Evolutionary conservation across 1,140 invertebrate species (phyloP), one percentile per base, ranked within the genome.

Genomic region (Hesperophylax magnus): DNA sequence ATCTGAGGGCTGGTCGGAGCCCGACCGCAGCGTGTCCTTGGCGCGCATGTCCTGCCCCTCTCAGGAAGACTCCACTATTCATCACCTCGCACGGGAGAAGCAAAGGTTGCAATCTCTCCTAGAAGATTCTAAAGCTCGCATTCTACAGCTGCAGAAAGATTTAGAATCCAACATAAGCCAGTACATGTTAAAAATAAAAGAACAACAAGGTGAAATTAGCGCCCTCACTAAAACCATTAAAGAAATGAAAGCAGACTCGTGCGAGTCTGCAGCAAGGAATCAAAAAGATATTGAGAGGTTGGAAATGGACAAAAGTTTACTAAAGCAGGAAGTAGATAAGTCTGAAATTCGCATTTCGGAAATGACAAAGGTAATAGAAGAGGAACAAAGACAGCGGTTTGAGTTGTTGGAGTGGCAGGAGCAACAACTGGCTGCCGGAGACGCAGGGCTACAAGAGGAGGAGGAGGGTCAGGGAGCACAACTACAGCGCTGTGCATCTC

Each of bases 1-100:
- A 86, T 95, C 94, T 0, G 96, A 97, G 85, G 93, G 94, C 20
- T 97, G 95, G 93, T 96, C 95, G 0, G 95, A 96, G 86, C 95
- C 95, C 0, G 96, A 97, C 85, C 91, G 95, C 78, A 93, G 92
- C 77, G 95, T 96, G 0, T 96, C 95, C 0, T 86, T 94, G 77
- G 94, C 94, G 0, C 91, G 95, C 79, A 96, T 96, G 58, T 95
- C 95, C 1, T 54, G 79, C 17, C 72, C 72, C 47, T 17, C 18
- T 17, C 20, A 52, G 2, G 20, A 31, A 17, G 69, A 72, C 5
- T n/a, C 63, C 18, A 11, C 63, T 18, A 56, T 54, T 18, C 6
- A 77, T 31, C 18, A 22, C 34, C 39, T 83, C 22, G 39, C 74
- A 8, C 47, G 27, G 4, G 81, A 83, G 60, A 63, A 77, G 20